A percentile compares a stretch with the other conserved stretches of the same genome.
Conservation (phyloP, 2,888 invertebrate species). For the Sialis fuliginosa region DNA sequence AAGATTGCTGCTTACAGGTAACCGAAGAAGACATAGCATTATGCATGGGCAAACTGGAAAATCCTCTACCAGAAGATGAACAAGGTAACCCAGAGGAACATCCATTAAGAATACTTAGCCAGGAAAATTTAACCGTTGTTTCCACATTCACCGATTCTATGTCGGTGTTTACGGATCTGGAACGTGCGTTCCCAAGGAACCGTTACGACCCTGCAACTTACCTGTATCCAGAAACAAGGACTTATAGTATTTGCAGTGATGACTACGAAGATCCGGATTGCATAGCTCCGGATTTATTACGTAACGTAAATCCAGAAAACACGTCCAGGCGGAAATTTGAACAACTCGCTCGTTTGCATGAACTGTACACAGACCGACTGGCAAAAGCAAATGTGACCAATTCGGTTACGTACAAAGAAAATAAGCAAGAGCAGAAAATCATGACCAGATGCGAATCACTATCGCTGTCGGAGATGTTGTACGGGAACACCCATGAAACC, state of each 20-base stretch:
- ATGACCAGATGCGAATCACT: constrained; percentile 52
- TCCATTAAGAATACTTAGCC: constrained; percentile 73
- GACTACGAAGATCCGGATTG: constrained; percentile 30
- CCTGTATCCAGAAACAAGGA: constrained; percentile 9
- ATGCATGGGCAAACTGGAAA: constrained; percentile 59
- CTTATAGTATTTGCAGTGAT: constrained; percentile 35
- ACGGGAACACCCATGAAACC: constrained; percentile 49
- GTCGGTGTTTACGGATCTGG: constrained; percentile 46
- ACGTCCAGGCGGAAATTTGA: constrained; percentile 45
- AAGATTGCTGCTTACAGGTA: constrained; percentile 75
- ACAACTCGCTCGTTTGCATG: constrained; percentile 62
- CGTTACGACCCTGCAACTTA: constrained; percentile 32
- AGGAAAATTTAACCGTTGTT: constrained; percentile 79
- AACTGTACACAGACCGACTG: constrained; percentile 62
- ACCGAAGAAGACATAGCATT: constrained; percentile 85
- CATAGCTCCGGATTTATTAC: constrained; percentile 17
- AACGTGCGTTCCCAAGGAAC: constrained; percentile 43
- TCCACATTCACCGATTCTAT: constrained; percentile 72
- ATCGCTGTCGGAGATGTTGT: constrained; percentile 47
- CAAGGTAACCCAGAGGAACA: constrained; percentile 58
- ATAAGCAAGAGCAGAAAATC: constrained; percentile 21
- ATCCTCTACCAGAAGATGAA: constrained; percentile 52
- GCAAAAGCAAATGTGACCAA: constrained; percentile 54
- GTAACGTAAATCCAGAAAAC: constrained; percentile 20
- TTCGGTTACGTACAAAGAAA: constrained; percentile 38